phyloP scores from a whole-genome alignment of 1,140 invertebrate genomes.

The Drosophila sproati region DNA sequence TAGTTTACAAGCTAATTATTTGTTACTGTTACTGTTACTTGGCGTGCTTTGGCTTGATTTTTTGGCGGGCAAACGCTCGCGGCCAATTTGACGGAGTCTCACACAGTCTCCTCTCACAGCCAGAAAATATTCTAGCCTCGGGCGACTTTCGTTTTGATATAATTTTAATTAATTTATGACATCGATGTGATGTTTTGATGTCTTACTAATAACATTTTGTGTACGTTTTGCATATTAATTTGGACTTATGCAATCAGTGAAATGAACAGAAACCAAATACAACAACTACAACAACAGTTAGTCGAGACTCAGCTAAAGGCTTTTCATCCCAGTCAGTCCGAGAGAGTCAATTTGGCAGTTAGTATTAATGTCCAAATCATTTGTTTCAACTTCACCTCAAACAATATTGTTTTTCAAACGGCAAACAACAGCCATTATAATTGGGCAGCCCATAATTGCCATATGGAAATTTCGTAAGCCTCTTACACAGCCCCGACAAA shows the following conservation, averaged over 20 bases:
- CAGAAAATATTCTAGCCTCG: slow-evolving; percentile 2
- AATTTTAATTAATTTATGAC: slow-evolving; percentile 80
- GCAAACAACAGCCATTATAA: slow-evolving; percentile 43
- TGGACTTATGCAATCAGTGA: slow-evolving; percentile 44
- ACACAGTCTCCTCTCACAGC: background rate
- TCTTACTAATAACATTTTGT: slow-evolving; percentile 51
- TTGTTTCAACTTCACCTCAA: slow-evolving; percentile 7
- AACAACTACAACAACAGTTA: background rate
- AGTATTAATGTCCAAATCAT: slow-evolving; percentile 4
- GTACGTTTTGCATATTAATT: slow-evolving; percentile 64
- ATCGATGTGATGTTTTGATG: slow-evolving; percentile 59
- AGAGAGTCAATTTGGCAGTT: background rate
- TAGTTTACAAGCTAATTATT: slow-evolving; percentile 84
- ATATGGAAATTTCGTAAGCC: slow-evolving; percentile 63
- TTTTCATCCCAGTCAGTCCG: background rate
- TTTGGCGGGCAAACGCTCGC: slow-evolving; percentile 31
- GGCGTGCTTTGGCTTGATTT: too few relatives aligned
- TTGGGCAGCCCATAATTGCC: slow-evolving; percentile 49
- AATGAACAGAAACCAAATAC: slow-evolving; percentile 13
- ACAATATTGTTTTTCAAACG: slow-evolving; percentile 38
- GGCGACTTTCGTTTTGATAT: slow-evolving; percentile 71
- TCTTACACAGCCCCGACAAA: slow-evolving; percentile 37
- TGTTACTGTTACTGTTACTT: slow-evolving; percentile 69
- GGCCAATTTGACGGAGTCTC: slow-evolving; percentile 32
- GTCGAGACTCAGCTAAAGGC: background rate